Evolutionary conservation across 2,797 vertebrate species (phyloP), one percentile per base, ranked within the genome.

Genomic region (Pogonophryne albipinna): DNA sequence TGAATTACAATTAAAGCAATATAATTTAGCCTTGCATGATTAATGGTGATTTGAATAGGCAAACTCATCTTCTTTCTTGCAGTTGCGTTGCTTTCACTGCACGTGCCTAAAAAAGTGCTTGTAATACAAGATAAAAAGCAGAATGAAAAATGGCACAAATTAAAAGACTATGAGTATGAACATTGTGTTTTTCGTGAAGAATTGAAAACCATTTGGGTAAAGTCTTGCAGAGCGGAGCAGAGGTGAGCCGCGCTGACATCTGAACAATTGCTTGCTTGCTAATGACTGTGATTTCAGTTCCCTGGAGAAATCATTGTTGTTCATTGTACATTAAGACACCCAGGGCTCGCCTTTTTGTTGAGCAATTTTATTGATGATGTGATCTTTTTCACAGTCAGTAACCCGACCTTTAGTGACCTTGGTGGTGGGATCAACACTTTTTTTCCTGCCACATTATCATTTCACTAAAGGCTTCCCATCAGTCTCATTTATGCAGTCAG

Each of bases 11-110:
- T 41, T 38, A 38, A 38, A 38, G 7, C 55, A 71, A 44, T 78
- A 71, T 87, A 89, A 84, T 93, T 87, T 77, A 59, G 50, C 80
- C 66, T 78, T 17, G 52, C 58, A 55, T 89, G 91, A 94, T 92
- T 93, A 93, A 94, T 91, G 82, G 59, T 10, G 59, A 86, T 90
- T 87, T 78, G 80, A 90, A 90, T 86, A 87, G 87, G 90, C 83
- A 75, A 88, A 74, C 64, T 44, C 20, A 11, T 64, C 47, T n/a
- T 76, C 73, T 78, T 87, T 87, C 79, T 87, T 60, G 66, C 41
- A 2, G 63, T 75, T 71, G 49, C 56, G 50, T 72, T 80, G 6
- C 67, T 67, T 76, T 60, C 31, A 47, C 57, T 10, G 16, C 20
- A 16, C 41, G 2, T 45, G 66, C 46, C 19, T 13, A 34, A 70